Base-by-base conservation (phyloP, 1,140 invertebrate genomes). In the Steinernema khuongi region DNA sequence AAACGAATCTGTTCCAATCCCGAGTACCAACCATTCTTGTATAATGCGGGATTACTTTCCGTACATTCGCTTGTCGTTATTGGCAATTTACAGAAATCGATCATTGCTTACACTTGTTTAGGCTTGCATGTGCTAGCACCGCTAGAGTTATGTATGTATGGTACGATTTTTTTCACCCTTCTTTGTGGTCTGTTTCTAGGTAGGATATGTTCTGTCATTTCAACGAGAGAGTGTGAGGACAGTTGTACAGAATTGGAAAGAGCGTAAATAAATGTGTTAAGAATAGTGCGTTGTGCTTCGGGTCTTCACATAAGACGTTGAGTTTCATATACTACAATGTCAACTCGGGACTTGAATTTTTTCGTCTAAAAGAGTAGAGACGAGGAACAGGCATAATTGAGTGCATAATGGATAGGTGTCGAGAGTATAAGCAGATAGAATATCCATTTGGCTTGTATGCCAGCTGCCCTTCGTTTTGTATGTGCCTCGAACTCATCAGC, bases 51-150 rank as follows among this genome's bases (percentile, higher is more conserved):
- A 14, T 60, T 60, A n/a, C 14, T 60, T 60, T 60, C 50, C 50
- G 50, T 60, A 60, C 50, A 60, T 60, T 60, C 50, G 50, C 50
- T 60, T 60, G 4, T n/a, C 50, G n/a, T n/a, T 7, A 41, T 41
- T 41, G 36, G 7, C 7, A 41, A 41, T n/a, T 41, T n/a, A 41
- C 7, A 41, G 7, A 7, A 60, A 7, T 22, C n/a, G n/a, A n/a
- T 60, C 7, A 4, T 26, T 60, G 11, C 50, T 22, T 22, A 60
- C 50, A 60, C 50, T 60, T 26, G 50, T 22, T 60, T 60, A 60
- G 50, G 14, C 26, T 60, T 60, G 50, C 4, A 22, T 60, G 50
- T 41, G 50, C 14, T 60, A 22, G 50, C 50, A 11, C 50, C 26
- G 7, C 22, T 60, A 60, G 50, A 7, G 11, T 4, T 7, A 60